A percentile compares a stretch with the other conserved stretches of the same genome.
Conservation (phyloP, 2,888 invertebrate species). For the Troilus luridus region DNA sequence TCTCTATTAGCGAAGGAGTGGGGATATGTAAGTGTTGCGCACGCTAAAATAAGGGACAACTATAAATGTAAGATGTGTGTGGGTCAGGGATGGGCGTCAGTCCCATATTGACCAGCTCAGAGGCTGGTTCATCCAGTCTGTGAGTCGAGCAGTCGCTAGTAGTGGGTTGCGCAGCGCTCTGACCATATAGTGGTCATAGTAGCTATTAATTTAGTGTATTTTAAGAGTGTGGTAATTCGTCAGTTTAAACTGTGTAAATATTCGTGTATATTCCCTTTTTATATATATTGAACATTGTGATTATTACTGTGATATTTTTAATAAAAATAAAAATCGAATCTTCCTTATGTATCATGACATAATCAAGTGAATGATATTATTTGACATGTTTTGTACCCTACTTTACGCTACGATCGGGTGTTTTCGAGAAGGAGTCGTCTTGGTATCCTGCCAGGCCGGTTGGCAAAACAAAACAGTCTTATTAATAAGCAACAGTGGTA, state of each 20-base stretch:
- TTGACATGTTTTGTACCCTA: not conserved
- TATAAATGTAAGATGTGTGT: conserved; percentile 31
- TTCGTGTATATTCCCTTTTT: not conserved
- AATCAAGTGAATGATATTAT: not conserved
- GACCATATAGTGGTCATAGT: not conserved
- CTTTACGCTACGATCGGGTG: not conserved
- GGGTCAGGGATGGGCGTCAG: conserved; percentile 50
- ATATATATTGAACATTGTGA: not conserved
- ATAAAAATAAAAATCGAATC: not conserved
- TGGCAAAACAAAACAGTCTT: conserved; percentile 50
- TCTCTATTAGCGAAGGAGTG: not conserved
- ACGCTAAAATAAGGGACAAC: conserved; percentile 32
- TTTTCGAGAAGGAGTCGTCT: conserved; percentile 23
- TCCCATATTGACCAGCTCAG: not conserved
- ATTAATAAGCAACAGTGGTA: conserved; percentile 44
- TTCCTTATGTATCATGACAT: not conserved
- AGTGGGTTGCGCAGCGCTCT: not conserved
- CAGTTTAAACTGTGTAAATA: not conserved
- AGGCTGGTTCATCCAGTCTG: not conserved
- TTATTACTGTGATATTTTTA: not conserved
- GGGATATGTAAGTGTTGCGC: conserved; percentile 19
- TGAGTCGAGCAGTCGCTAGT: not conserved
- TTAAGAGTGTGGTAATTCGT: not conserved
- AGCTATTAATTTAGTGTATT: not conserved
- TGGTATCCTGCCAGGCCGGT: conserved; percentile 46